Evolutionary conservation across 2,888 invertebrate species (phyloP).

Genomic region (Asteroscopus sphinx): DNA sequence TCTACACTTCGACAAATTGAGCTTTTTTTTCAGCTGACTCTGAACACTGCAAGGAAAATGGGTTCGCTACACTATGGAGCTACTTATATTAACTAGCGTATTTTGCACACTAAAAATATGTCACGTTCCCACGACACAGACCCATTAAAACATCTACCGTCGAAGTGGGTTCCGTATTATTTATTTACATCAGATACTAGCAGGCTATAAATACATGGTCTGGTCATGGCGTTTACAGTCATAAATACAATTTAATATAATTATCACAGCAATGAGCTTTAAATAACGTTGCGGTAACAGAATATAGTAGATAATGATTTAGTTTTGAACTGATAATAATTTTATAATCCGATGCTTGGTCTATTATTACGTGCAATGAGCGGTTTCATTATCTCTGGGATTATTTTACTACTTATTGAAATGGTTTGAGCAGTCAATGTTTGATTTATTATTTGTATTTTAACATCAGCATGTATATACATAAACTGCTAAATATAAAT

Average conservation of each 20-base stretch:
- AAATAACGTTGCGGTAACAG: slow-evolving; percentile 37
- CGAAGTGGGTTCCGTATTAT: slow-evolving; percentile 9
- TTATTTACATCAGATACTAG: slow-evolving; percentile 7
- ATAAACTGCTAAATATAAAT: no score
- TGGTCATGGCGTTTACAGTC: slow-evolving; percentile 5
- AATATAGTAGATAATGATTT: slow-evolving; percentile 37
- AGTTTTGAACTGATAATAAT: slow-evolving; percentile 37
- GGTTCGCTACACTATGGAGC: slow-evolving; percentile 4
- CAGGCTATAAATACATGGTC: slow-evolving; percentile 9
- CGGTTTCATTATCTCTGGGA: slow-evolving; percentile 12
- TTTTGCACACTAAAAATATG: slow-evolving; percentile 17
- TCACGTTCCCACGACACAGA: slow-evolving; percentile 1
- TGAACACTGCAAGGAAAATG: slow-evolving; percentile 21
- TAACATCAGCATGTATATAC: no score
- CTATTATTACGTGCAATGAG: slow-evolving; percentile 1
- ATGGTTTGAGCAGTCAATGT: neutral
- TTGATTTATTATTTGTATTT: neutral
- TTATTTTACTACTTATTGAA: slow-evolving; percentile 2
- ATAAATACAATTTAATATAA: slow-evolving; percentile 35
- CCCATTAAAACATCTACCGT: slow-evolving; percentile 8
- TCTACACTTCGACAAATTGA: slow-evolving; percentile 44
- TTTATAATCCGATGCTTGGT: slow-evolving; percentile 24
- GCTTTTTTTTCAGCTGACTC: slow-evolving; percentile 35
- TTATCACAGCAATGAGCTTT: slow-evolving; percentile 10
- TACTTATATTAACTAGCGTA: slow-evolving; percentile 17